Base-by-base conservation (phyloP, 2,888 invertebrate genomes). In the Paralinhomoeus sp. region DNA sequence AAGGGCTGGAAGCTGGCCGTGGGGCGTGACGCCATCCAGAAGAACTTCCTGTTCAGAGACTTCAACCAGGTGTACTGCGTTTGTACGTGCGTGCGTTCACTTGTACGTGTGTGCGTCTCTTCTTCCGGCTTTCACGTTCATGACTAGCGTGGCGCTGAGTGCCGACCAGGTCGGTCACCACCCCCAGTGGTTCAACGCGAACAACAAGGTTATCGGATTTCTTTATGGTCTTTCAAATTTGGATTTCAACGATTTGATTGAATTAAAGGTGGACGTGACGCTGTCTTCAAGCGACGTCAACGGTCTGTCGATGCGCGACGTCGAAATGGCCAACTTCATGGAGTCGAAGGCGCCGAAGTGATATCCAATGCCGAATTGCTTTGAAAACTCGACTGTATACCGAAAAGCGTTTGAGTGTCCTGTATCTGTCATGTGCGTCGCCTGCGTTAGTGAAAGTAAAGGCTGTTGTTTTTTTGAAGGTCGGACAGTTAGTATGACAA, bases 101-200 rank as follows among this genome's bases (percentile, higher is more conserved):
- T n/a, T 31, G 15, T 12, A 31, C 31, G 9, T 31, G 31, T 15
- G 15, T 15, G 9, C 31, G 31, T 31, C 9, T 17, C n/a, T 5
- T 5, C 49, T 53, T 48, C 51, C 81, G 75, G 91, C 93, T 1
- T 97, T 91, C 68, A 80, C 84, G 40, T 91, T 97, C 63, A 97
- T 97, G 93, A 76, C 76, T 18, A 73, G 80, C 49, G 75, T 83
- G 13, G 93, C 91, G 3, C 63, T 93, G 53, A 68, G 80, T 53
- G 85, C 93, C 38, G 97, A 97, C 60, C 91, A 91, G 70, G 84
- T 89, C 78, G 80, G 93, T 62, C 97, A 97, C 62, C 97, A 97
- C 64, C 97, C 97, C 0, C 97, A 97, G 68, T 97, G 93, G 93
- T 93, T 89, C 62, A 99, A 99, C 69, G 89, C 89, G 45, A 99